These are phyloP conservation scores for Hesperophylax magnus DNA, from an alignment of 1,140 invertebrate species.

Conservation along the genomic window DNA sequence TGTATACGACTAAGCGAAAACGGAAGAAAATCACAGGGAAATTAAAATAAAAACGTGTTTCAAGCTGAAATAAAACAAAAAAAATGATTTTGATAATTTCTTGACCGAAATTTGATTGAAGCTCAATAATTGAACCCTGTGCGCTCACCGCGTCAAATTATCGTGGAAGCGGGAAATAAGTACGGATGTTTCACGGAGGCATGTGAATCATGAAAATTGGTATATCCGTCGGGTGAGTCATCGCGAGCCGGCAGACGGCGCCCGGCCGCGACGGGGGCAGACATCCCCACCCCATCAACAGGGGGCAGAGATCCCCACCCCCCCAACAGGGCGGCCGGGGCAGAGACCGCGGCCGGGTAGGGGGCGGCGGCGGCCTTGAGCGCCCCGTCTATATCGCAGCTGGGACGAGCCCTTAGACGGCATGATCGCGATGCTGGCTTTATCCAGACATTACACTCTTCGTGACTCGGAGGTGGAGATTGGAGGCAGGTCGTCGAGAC, in stretches of 20 bases:
- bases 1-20: too few species aligned
- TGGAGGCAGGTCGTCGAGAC: too few species aligned
- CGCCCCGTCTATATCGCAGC: background rate
- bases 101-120: too few species aligned
- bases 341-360: background rate
- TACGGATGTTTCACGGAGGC: background rate
- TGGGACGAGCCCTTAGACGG: background rate
- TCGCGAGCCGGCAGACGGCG: slow-evolving; percentile 5
- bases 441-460: background rate
- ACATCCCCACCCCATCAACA: background rate
- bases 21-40: too few species aligned
- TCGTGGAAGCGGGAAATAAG: background rate
- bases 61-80: too few species aligned
- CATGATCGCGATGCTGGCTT: background rate
- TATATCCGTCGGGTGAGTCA: slow-evolving; percentile 30
- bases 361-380: slow-evolving; percentile 34
- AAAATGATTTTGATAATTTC: too few species aligned
- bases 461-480: too few species aligned
- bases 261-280: background rate
- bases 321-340: background rate
- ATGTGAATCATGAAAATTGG: background rate
- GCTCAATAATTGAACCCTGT: too few species aligned
- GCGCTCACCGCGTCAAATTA: too few species aligned
- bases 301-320: too few species aligned
- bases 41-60: too few species aligned